A percentile compares a stretch with the other conserved stretches of the same genome.
Evolutionary conservation across 2,797 vertebrate genomes (phyloP).

Genomic region (Telmatherina bonti): DNA sequence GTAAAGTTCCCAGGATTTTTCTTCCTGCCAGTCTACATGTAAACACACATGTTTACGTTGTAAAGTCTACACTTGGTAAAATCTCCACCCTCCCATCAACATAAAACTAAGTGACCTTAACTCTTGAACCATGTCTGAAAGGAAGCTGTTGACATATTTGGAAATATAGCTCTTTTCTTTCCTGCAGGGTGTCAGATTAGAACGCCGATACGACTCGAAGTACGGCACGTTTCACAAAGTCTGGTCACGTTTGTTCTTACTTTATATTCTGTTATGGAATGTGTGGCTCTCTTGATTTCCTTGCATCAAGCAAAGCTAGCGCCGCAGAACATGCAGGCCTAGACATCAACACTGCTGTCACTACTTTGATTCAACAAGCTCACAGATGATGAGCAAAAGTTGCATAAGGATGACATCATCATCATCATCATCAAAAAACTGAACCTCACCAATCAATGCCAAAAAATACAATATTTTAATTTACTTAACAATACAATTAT

Average conservation of each 20-base stretch:
- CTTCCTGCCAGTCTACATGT: slow-evolving; percentile 24
- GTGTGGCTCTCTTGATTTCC: too few relatives aligned
- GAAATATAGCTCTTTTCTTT: slow-evolving; percentile 2
- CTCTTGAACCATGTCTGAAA: slow-evolving; percentile 4
- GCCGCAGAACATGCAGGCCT: too few relatives aligned
- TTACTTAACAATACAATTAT: too few relatives aligned
- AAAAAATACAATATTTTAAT: too few relatives aligned
- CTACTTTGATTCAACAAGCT: too few relatives aligned
- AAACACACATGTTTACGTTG: slow-evolving; percentile 30
- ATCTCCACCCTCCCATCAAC: not conserved
- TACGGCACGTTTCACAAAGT: not conserved
- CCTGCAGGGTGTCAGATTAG: not conserved
- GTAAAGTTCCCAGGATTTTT: slow-evolving; percentile 50
- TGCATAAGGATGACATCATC: too few relatives aligned
- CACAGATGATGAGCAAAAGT: too few relatives aligned
- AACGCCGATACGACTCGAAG: not conserved
- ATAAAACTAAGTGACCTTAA: not conserved
- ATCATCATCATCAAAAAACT: too few relatives aligned
- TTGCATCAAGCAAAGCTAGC: not conserved
- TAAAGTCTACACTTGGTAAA: not conserved
- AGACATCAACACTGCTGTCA: too few relatives aligned
- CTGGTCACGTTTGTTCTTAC: too few relatives aligned
- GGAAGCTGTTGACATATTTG: not conserved
- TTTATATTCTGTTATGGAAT: too few relatives aligned
- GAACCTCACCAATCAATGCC: too few relatives aligned